Evolutionary conservation across 1,140 invertebrate species (phyloP).

Genomic region (Harlomillsia oculata): DNA sequence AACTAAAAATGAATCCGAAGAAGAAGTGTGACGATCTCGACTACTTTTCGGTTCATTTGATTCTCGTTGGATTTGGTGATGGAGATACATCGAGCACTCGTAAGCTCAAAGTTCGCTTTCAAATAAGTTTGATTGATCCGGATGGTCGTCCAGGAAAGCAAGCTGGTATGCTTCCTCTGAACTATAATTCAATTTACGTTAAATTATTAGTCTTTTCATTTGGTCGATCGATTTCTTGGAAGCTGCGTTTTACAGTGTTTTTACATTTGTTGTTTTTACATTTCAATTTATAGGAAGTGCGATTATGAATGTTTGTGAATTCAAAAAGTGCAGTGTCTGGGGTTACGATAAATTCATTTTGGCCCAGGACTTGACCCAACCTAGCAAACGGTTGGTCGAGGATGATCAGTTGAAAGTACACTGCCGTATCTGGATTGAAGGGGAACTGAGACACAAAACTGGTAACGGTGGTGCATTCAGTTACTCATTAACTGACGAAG

Average conservation of each 20-base stretch:
- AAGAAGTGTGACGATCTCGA: constrained; percentile 34
- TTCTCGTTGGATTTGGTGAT: constrained; percentile 30
- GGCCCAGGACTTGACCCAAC: constrained; percentile 17
- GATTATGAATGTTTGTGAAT: constrained; percentile 35
- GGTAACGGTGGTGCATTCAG: constrained; percentile 21
- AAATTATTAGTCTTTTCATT: too few relatives aligned
- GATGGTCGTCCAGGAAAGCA: constrained; percentile 34
- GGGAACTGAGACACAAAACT: constrained; percentile 22
- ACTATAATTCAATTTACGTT: not conserved
- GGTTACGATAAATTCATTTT: constrained; percentile 34
- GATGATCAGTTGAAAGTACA: constrained; percentile 32
- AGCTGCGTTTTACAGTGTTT: too few relatives aligned
- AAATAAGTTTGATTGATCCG: constrained; percentile 31
- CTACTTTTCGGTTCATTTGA: constrained; percentile 34
- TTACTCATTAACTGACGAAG: constrained; percentile 11
- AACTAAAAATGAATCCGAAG: constrained; percentile 31
- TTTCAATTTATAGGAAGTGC: constrained; percentile 22
- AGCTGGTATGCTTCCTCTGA: constrained; percentile 18
- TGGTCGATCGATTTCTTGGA: too few relatives aligned
- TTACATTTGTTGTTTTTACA: too few relatives aligned
- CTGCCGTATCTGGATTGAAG: constrained; percentile 34
- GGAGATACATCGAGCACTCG: constrained; percentile 14
- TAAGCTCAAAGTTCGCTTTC: constrained; percentile 33
- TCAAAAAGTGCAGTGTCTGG: constrained; percentile 33
- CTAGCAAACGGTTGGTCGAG: constrained; percentile 26